Evolutionary conservation across 92 coral and sea anemone genomes (phyloP), one percentile per base, ranked within the genome.

Genomic region (Epizoanthus illoricatus): DNA sequence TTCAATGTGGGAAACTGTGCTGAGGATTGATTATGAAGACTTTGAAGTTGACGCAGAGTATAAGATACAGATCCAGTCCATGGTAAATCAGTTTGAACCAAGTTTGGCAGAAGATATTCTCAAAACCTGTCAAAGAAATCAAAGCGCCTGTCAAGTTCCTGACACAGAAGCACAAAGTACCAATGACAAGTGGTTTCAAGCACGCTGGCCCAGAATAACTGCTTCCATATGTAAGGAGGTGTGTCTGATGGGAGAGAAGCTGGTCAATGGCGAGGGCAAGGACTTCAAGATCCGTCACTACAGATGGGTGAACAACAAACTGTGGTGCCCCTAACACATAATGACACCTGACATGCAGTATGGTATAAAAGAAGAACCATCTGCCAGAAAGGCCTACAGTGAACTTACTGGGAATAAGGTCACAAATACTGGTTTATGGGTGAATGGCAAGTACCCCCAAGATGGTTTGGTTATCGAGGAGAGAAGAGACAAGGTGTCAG

Each of bases 321-420:
- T 75, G 5, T 75, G 68, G 80, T 2, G 0, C 8, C 68, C 67
- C 17, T 57, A 75, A n/a, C 20, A 47, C 1, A 49, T 58, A 59
- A 36, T 75, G 5, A 75, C 80, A 5, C 80, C 55, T 12, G 80
- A 75, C 33, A 75, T 59, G 80, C 19, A 17, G 67, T 75, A 79
- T 43, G 73, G 72, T 5, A 33, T 67, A 5, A 42, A n/a, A 2
- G 73, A 79, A 10, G 84, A 79, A 23, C 84, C 84, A 15, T 45
- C 84, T n/a, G 84, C 84, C n/a, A 80, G 74, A 80, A 58, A 24
- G 17, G 64, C 73, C 17, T 80, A 80, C 8, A 79, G 23, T 28
- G n/a, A 79, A 79, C 21, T 42, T 0, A 41, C 72, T 36, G 84
- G 74, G 7, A 4, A 52, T 4, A 5, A 36, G 63, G 74, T 65